A percentile compares a stretch with the other conserved stretches of the same genome.
These are phyloP conservation scores for Drosophila bocqueti DNA, from an alignment of 1,140 invertebrate species.

Conservation along the genomic window DNA sequence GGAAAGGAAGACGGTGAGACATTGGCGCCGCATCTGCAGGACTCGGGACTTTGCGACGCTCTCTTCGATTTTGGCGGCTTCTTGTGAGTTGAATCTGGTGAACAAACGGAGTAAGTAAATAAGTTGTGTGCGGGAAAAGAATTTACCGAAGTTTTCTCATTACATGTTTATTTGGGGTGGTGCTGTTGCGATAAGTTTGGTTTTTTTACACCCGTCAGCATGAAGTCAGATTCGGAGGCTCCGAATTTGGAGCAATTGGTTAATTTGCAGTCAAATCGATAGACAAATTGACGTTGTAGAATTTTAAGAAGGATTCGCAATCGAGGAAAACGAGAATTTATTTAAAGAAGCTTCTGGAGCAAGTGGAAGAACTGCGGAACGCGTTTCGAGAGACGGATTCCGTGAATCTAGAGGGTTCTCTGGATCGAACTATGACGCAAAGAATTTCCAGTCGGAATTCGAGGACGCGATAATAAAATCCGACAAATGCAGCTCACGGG, in stretches of 20 bases:
- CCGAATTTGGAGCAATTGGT: too few species aligned
- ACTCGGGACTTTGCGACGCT: background rate
- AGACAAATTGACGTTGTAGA: too few species aligned
- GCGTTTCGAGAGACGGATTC: background rate
- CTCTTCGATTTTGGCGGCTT: background rate
- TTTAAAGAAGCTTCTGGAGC: background rate
- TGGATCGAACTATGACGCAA: background rate
- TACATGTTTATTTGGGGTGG: background rate
- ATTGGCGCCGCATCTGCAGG: too few species aligned
- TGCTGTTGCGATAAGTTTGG: background rate
- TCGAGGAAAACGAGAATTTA: too few species aligned
- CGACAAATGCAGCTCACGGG: too few species aligned
- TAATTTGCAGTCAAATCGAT: too few species aligned
- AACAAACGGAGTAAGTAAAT: background rate
- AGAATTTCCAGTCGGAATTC: too few species aligned
- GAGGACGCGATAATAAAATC: too few species aligned
- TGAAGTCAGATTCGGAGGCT: too few species aligned
- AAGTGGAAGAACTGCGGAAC: background rate
- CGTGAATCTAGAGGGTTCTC: background rate
- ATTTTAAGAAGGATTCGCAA: too few species aligned
- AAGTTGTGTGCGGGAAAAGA: background rate
- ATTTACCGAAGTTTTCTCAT: background rate
- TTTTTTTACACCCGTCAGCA: too few species aligned
- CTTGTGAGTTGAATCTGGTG: background rate
- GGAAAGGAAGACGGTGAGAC: too few species aligned